Evolutionary conservation across 2,113 vertebrate genomes (phyloP).

Genomic region (Halichoeres trimaculatus): DNA sequence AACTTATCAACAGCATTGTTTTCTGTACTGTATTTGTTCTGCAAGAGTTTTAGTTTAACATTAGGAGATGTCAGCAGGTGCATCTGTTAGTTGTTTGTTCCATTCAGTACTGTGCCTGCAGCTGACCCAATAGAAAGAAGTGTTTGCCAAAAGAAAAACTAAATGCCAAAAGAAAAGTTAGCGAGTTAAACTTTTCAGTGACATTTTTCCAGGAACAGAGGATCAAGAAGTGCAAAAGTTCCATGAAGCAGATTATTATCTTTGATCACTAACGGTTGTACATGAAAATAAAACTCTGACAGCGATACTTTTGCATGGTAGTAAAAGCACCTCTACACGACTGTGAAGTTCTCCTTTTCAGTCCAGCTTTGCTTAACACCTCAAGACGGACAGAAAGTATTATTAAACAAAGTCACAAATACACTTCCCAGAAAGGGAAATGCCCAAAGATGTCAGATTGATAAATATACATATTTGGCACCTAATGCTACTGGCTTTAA

Average conservation of each 20-base stretch:
- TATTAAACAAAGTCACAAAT: conserved; percentile 21
- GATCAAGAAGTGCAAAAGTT: neutral
- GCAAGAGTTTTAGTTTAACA: too few species aligned
- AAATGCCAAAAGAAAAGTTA: neutral
- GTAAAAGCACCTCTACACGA: conserved; percentile 14
- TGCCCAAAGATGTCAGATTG: conserved; percentile 10
- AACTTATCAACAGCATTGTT: too few species aligned
- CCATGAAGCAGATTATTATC: neutral
- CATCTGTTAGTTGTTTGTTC: too few species aligned
- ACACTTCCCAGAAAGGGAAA: conserved; percentile 41
- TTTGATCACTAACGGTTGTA: neutral
- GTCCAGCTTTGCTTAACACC: conserved; percentile 35
- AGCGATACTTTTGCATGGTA: neutral
- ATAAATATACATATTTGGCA: conserved; percentile 7
- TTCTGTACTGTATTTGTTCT: too few species aligned
- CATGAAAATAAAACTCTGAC: neutral
- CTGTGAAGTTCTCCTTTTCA: conserved; percentile 43
- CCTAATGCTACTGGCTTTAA: conserved; percentile 13
- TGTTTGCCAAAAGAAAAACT: neutral
- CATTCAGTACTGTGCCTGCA: too few species aligned
- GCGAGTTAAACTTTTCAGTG: neutral
- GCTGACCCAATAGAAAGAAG: too few species aligned
- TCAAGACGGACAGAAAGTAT: conserved; percentile 12
- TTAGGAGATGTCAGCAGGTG: too few species aligned
- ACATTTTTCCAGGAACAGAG: neutral